Base-by-base conservation (phyloP, 2,888 invertebrate genomes). In the Drosophila kanekoi region DNA sequence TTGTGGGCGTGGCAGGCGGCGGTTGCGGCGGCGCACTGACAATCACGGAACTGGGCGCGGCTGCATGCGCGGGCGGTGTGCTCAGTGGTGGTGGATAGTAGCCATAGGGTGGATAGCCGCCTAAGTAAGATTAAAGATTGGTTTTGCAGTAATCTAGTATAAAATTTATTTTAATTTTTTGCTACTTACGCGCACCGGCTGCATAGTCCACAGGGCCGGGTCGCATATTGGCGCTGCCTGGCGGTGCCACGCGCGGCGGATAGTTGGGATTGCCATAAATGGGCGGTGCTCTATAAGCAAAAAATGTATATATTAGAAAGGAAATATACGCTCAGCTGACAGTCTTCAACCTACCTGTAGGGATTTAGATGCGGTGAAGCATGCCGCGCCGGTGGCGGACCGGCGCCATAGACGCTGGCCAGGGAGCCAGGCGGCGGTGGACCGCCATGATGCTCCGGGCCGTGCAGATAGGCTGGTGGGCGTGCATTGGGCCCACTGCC, bases 201-300 rank as follows among this genome's bases (percentile, higher is more conserved):
- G 89, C 72, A 65, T 87, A 91, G 57, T 92, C 91, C 8, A 87
- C 81, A 13, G 79, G 77, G 14, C 90, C 89, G 1, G 89, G 79
- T 40, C 90, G 78, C 73, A 90, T 79, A 57, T 69, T 77, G 23
- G 69, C 72, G 16, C 79, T 80, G 35, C 81, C 83, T 16, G 90
- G 84, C n/a, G 89, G 88, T 53, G 80, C 82, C 40, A 78, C 82
- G 5, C 91, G 90, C 9, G 91, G 91, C 8, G 89, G 87, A 78
- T 86, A 92, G 49, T 90, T 91, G 8, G 92, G 92, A 73, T 88
- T 92, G 20, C 92, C 91, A 63, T 89, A 92, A 51, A 92, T 89
- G 14, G 92, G 84, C 11, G 92, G 90, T 5, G 91, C 90, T 72
- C 83, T 82, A n/a, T 0, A 35, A 45, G 8, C 28, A 20, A 6